A percentile compares a stretch with the other conserved stretches of the same genome.
phyloP scores from a whole-genome alignment of 2,113 vertebrate species.

The Pycnonotus jocosus region DNA sequence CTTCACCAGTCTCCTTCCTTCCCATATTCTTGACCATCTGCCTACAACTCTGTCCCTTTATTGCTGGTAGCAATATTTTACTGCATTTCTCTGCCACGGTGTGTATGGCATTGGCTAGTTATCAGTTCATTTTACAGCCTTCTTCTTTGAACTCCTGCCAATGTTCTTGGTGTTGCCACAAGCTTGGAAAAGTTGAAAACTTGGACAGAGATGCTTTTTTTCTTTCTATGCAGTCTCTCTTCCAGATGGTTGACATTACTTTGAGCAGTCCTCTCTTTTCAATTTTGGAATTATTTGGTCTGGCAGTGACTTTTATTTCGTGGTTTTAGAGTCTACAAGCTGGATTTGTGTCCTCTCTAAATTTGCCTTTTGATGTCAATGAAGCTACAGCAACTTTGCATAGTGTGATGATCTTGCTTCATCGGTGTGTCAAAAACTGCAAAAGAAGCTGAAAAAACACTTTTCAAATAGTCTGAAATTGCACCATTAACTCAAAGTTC shows the following conservation, averaged over 20 bases:
- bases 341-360: not conserved
- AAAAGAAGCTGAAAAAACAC: not conserved
- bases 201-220: not conserved
- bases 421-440: not conserved
- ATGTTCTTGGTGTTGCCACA: not conserved
- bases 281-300: constrained; percentile 26
- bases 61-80: not conserved
- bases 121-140: constrained; percentile 39
- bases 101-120: not conserved
- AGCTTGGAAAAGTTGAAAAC: constrained; percentile 15
- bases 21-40: constrained; percentile 1
- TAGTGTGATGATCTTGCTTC: not conserved
- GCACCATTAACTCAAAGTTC: not conserved
- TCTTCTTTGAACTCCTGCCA: not conserved
- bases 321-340: not conserved
- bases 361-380: not conserved
- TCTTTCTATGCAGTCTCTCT: not conserved
- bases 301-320: not conserved
- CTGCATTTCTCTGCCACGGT: not conserved
- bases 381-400: not conserved
- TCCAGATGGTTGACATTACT: constrained; percentile 35
- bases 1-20: not conserved
- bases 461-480: not conserved
- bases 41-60: not conserved
- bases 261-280: not conserved